These are phyloP conservation scores for Brenthis hecate DNA, from an alignment of 2,888 invertebrate species.

Conservation along the genomic window DNA sequence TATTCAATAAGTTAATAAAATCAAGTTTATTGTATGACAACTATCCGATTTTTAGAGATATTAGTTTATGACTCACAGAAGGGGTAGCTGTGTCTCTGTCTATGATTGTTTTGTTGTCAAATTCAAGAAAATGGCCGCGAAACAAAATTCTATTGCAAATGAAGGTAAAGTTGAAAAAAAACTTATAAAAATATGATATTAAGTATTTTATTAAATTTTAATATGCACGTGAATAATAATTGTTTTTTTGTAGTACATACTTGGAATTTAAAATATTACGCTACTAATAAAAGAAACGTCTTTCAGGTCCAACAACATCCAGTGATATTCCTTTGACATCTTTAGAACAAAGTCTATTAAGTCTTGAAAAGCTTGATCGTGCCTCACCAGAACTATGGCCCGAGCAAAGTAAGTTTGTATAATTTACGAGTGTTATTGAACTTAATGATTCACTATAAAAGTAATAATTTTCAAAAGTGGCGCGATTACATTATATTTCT, in stretches of 20 bases:
- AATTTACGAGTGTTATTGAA: constrained; percentile 15
- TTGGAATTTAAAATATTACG: neutral
- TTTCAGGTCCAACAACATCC: constrained; percentile 64
- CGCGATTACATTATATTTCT: constrained; percentile 60
- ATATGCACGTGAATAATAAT: neutral
- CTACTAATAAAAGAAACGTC: constrained; percentile 17
- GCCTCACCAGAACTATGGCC: constrained; percentile 99
- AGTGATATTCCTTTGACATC: constrained; percentile 79
- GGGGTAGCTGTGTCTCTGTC: constrained; percentile 8
- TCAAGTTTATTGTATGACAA: no score
- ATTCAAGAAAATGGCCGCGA: constrained; percentile 85
- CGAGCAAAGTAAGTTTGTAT: constrained; percentile 89
- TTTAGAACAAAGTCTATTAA: constrained; percentile 89
- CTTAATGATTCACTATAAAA: constrained; percentile 26
- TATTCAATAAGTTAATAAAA: no score
- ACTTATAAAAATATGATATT: neutral
- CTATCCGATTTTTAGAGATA: no score
- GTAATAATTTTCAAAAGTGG: constrained; percentile 67
- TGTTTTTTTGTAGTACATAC: neutral
- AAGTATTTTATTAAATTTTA: neutral
- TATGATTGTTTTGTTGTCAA: constrained; percentile 47
- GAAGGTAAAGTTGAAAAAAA: constrained; percentile 74
- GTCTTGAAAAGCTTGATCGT: constrained; percentile 94
- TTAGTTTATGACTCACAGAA: no score
- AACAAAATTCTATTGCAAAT: constrained; percentile 84